These are phyloP conservation scores for Acrocephalus scirpaceus DNA, from an alignment of 2,797 vertebrate species.

Conservation along the genomic window DNA sequence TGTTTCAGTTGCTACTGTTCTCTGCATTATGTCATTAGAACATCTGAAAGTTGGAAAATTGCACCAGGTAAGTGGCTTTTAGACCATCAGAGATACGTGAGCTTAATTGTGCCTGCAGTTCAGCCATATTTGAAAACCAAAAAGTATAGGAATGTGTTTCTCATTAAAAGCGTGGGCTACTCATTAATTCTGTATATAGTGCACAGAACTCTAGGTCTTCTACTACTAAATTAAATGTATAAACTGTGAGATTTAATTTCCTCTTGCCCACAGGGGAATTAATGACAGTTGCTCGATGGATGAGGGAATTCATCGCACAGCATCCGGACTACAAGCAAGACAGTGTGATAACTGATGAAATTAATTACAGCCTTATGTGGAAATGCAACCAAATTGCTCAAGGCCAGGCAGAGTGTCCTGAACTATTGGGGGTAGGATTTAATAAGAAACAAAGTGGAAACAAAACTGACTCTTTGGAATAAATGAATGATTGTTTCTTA, in stretches of 20 bases:
- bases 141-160: neutral
- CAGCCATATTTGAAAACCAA: neutral
- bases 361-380: conserved; percentile 92
- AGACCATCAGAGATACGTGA: neutral
- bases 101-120: neutral
- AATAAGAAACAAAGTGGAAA: conserved; percentile 84
- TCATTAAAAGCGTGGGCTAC: neutral
- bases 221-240: neutral
- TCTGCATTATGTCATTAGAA: neutral
- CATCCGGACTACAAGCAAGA: conserved; percentile 96
- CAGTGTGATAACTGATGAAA: conserved; percentile 91
- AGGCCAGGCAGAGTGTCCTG: conserved; percentile 88
- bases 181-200: neutral
- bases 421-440: conserved; percentile 88
- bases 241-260: neutral
- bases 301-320: conserved; percentile 91
- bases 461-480: conserved; percentile 66
- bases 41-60: neutral
- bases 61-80: fast-evolving
- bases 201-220: neutral
- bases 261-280: conserved; percentile 84
- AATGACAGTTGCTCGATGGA: conserved; percentile 97
- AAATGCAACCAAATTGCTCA: conserved; percentile 90
- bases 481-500: conserved; percentile 33
- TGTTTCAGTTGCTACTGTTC: neutral